Evolutionary conservation across 2,888 invertebrate genomes (phyloP).

Genomic region (Dorcus hopei): DNA sequence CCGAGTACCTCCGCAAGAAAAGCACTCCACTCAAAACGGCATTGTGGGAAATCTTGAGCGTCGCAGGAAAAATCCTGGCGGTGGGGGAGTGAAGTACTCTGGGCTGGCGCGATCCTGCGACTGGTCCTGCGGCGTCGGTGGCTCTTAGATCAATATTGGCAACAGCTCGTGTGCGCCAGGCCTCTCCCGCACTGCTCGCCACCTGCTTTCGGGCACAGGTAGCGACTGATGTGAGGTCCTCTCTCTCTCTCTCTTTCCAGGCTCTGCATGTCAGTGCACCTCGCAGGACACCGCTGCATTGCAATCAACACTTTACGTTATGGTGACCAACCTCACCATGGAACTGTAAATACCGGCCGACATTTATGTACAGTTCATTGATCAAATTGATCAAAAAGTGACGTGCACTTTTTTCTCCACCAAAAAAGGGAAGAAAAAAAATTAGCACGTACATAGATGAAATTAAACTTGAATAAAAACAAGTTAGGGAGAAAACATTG

Average conservation of each 20-base stretch:
- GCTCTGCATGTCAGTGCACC: no score
- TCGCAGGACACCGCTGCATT: no score
- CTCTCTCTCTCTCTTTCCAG: no score
- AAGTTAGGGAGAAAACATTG: no score
- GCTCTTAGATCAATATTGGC: conserved; percentile 46
- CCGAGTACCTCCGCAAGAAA: conserved; percentile 15
- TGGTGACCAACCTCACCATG: background rate
- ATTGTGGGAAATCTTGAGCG: conserved; percentile 30
- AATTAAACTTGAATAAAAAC: no score
- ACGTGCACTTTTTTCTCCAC: no score
- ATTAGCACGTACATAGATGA: no score
- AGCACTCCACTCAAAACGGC: conserved; percentile 29
- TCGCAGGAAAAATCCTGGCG: conserved; percentile 25
- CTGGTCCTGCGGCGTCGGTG: conserved; percentile 40
- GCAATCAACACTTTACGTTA: no score
- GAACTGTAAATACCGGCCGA: background rate
- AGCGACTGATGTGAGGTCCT: conserved; percentile 5
- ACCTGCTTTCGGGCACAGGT: conserved; percentile 17
- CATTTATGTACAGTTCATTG: background rate
- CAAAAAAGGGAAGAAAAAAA: no score
- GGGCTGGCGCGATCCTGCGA: conserved; percentile 41
- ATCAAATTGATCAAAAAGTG: background rate
- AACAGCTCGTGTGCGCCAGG: conserved; percentile 32
- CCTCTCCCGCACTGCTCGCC: conserved; percentile 26
- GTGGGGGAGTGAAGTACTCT: conserved; percentile 28